Base-by-base conservation (phyloP, 2,888 invertebrate genomes). In the Drosophila kuntzei region DNA sequence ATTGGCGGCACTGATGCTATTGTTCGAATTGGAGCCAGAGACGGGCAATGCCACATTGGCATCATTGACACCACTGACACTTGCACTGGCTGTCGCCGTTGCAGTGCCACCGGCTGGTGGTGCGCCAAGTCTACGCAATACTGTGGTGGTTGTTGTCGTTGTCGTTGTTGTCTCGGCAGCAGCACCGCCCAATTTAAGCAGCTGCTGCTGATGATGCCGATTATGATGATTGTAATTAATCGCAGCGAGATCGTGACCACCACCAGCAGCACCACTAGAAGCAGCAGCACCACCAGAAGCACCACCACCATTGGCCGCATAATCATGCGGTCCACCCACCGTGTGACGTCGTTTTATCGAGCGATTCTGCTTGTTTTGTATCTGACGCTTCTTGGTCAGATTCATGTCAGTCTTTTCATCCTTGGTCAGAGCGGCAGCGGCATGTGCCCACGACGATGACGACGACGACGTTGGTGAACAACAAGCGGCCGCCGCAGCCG, bases 281-380 rank as follows among this genome's bases (percentile, higher is more conserved):
- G 4, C 34, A 3, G 22, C 49, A 4, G 7, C 51, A 18, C 41
- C 64, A 14, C 37, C 61, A 16, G 22, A 51, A 9, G 20, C 68
- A 9, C 47, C 58, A 12, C 51, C 32, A 9, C 29, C 47, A 6
- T 88, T 89, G 14, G 89, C 82, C 25, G 90, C 82, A 71, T 92
- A 96, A 92, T 98, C 98, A 92, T 97, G 97, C n/a, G 97, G 96
- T 58, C 98, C 98, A 71, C 98, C 98, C 8, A 98, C 97, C 0
- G 98, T 98, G 93, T 98, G 98, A 27, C 98, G 94, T 43, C 98
- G 94, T 92, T 97, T 97, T 88, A 97, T 96, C 72, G 96, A 96
- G 51, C 92, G 91, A 86, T 91, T 92, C 68, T 92, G 92, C 72
- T 92, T 92, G 64, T 92, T 92, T 77, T 92, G 92, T 70, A 92